Percentiles rank a stretch among this genome's conserved stretches.
phyloP scores from a whole-genome alignment of 2,797 vertebrate species.

The Sardinella longiceps region DNA sequence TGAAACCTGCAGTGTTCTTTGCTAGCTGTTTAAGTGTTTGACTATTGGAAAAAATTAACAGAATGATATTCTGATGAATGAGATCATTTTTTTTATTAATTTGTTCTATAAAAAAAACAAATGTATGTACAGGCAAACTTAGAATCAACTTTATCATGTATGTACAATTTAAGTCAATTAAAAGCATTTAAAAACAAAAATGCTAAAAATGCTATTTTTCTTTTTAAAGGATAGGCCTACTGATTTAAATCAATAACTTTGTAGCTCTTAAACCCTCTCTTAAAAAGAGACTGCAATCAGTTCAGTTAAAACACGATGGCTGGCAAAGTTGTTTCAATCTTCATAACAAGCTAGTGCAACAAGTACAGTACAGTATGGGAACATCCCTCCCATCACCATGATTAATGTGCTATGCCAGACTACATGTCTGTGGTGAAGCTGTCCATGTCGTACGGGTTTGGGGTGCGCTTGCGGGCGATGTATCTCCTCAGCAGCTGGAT shows the following conservation, averaged over 20 bases:
- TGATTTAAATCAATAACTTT: not conserved
- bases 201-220: not conserved
- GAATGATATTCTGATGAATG: not conserved
- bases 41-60: not conserved
- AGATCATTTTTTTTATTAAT: not conserved
- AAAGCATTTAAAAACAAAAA: not conserved
- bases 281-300: not conserved
- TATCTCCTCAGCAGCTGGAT: conserved; percentile 33
- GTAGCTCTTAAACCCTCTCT: not conserved
- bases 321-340: not conserved
- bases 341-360: not conserved
- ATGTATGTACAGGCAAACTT: not conserved
- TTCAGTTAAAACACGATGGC: not conserved
- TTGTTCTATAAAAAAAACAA: not conserved
- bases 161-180: not conserved
- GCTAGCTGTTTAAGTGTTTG: not conserved
- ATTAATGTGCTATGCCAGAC: not conserved
- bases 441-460: conserved; percentile 51
- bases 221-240: not conserved
- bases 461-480: conserved; percentile 38
- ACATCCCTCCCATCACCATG: too few relatives aligned
- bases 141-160: not conserved
- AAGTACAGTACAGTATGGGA: not conserved
- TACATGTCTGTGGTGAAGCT: conserved; percentile 50
- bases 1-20: not conserved